Evolutionary conservation across 2,888 invertebrate species (phyloP), one percentile per base, ranked within the genome.

Genomic region (Hemistola chrysoprasaria): DNA sequence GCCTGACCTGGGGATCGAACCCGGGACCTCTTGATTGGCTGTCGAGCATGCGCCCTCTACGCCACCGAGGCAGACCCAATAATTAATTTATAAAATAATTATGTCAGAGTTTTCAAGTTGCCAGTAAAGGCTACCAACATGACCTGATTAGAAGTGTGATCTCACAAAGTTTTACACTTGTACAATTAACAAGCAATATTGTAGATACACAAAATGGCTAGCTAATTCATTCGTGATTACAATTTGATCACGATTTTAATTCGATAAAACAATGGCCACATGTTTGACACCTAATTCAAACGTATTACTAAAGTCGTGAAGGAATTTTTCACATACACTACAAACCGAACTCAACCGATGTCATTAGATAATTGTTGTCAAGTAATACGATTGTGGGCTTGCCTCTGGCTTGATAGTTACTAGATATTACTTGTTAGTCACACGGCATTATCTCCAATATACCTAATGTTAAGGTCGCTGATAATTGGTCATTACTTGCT

Each of bases 351-450:
- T 26, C 26, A 26, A 26, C 11, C 7, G 33, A 40, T 44, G 26
- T 44, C 34, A 34, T 34, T 22, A 30, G 11, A 30, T 30, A 31
- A 44, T 44, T 38, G 26, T 34, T 39, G 43, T 44, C 43, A 34
- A 34, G 43, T 39, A 34, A 42, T 36, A 36, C 36, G 32, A 42
- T 58, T 50, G 53, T 54, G 55, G 53, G 45, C 32, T 47, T 60
- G 50, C 23, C 31, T 11, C n/a, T n/a, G n/a, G n/a, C n/a, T 30
- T 4, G 16, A 16, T 16, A 3, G 16, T 4, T 16, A 41, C 36
- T 46, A 28, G 49, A 51, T 49, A 48, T 56, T 56, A 48, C 47
- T 44, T 48, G 53, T 59, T 58, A 56, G 42, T 61, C 56, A 57
- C 36, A 16, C 32, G 38, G 50, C 52, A 52, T 62, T 62, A 56